Percentiles rank a stretch among this genome's conserved stretches.
phyloP scores from a whole-genome alignment of 2,888 invertebrate species.

The Allolobophora icterica region DNA sequence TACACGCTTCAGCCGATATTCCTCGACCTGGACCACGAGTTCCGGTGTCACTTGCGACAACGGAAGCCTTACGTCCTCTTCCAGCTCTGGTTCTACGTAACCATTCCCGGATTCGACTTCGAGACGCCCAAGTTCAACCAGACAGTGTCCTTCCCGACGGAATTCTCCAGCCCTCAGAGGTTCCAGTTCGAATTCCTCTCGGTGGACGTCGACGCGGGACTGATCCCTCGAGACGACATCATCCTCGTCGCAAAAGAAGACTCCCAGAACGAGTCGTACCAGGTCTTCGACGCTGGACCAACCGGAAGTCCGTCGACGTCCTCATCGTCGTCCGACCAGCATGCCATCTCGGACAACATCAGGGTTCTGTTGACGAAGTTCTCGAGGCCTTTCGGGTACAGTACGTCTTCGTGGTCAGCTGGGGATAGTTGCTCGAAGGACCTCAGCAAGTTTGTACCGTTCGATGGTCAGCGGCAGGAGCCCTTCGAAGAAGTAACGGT shows the following conservation, averaged over 20 bases:
- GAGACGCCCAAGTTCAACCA: slow-evolving; percentile 43
- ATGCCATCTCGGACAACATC: slow-evolving; percentile 31
- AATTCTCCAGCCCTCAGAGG: neutral
- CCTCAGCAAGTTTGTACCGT: slow-evolving; percentile 29
- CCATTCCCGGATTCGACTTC: slow-evolving; percentile 50
- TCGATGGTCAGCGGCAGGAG: neutral
- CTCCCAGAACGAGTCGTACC: neutral
- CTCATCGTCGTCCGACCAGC: neutral
- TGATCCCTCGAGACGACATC: slow-evolving; percentile 53
- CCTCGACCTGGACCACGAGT: slow-evolving; percentile 52
- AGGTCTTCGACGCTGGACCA: neutral
- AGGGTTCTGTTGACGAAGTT: slow-evolving; percentile 50
- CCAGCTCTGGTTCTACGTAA: slow-evolving; percentile 56
- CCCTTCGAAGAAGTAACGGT: neutral
- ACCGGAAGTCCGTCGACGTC: neutral
- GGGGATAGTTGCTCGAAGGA: slow-evolving; percentile 42
- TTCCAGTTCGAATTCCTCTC: slow-evolving; percentile 50
- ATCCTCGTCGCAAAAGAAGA: slow-evolving; percentile 51
- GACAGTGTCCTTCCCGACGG: slow-evolving; percentile 35
- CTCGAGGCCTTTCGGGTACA: slow-evolving; percentile 54
- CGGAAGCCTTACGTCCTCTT: slow-evolving; percentile 56
- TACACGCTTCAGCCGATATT: slow-evolving; percentile 59
- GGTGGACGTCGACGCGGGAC: slow-evolving; percentile 47
- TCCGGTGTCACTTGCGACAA: slow-evolving; percentile 59
- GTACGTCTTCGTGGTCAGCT: slow-evolving; percentile 44